phyloP scores from a whole-genome alignment of 2,113 vertebrate genomes.

The Tauraco erythrolophus region DNA sequence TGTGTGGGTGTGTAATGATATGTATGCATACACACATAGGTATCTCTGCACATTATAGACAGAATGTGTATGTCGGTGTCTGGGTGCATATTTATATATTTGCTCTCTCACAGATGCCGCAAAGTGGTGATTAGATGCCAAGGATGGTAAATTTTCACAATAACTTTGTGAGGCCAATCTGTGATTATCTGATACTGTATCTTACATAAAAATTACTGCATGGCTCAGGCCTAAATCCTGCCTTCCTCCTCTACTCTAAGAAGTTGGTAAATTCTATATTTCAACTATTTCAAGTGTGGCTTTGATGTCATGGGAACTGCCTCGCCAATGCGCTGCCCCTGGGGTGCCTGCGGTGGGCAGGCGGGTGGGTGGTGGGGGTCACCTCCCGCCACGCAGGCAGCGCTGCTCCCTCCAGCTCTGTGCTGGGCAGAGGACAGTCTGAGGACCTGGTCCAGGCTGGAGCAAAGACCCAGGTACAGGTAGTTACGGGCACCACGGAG shows the following conservation, averaged over 20 bases:
- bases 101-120: background rate
- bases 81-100: background rate
- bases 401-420: background rate
- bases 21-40: background rate
- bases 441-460: background rate
- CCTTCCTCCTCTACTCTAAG: background rate
- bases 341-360: background rate
- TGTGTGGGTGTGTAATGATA: background rate
- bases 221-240: background rate
- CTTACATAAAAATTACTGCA: background rate
- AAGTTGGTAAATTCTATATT: background rate
- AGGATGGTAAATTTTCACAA: background rate
- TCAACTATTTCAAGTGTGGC: background rate
- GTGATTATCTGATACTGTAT: background rate
- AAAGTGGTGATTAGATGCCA: background rate
- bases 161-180: background rate
- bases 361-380: background rate
- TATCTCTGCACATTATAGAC: background rate
- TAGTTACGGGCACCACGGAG: background rate
- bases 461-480: background rate
- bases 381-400: accelerated
- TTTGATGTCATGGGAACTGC: background rate
- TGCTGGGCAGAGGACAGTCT: background rate
- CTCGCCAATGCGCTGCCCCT: background rate
- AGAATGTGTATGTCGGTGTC: background rate